Percentiles rank a stretch among this genome's conserved stretches.
Conservation (phyloP, 2,797 vertebrate genomes). For the Peromyscus attwateri region DNA sequence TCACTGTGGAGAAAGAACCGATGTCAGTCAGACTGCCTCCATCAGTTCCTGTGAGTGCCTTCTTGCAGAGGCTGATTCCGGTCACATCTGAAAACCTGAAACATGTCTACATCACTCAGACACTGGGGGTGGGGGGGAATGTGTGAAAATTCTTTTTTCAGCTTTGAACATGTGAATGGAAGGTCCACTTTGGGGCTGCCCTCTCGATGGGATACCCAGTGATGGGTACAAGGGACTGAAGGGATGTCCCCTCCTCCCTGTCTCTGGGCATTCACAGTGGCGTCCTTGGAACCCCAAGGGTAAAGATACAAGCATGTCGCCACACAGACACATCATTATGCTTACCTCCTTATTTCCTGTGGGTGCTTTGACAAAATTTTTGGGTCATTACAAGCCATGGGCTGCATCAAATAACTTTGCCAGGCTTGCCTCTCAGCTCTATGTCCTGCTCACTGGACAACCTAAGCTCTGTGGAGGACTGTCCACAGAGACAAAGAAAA, state of each 20-base stretch:
- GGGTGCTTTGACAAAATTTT: not conserved
- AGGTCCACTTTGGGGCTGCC: not conserved
- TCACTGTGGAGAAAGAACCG: not conserved
- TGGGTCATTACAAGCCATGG: not conserved
- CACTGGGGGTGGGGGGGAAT: not conserved
- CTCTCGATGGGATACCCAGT: not conserved
- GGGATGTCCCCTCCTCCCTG: not conserved
- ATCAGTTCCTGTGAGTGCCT: not conserved
- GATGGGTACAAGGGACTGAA: not conserved
- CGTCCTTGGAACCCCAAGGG: not conserved
- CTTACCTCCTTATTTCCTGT: not conserved
- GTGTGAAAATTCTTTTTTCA: not conserved
- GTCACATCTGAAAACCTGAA: not conserved
- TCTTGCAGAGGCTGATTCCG: not conserved
- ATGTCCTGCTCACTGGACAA: not conserved
- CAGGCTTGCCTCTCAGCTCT: not conserved
- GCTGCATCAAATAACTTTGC: not conserved
- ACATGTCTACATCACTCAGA: not conserved
- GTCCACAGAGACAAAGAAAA: slow-evolving; percentile 70
- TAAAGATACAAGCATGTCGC: not conserved
- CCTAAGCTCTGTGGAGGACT: not conserved
- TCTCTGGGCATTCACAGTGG: not conserved
- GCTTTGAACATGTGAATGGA: not conserved
- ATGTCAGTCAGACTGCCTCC: not conserved
- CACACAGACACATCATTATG: not conserved